phyloP scores from a whole-genome alignment of 2,888 invertebrate genomes.

The Drosophila acutilabella region DNA sequence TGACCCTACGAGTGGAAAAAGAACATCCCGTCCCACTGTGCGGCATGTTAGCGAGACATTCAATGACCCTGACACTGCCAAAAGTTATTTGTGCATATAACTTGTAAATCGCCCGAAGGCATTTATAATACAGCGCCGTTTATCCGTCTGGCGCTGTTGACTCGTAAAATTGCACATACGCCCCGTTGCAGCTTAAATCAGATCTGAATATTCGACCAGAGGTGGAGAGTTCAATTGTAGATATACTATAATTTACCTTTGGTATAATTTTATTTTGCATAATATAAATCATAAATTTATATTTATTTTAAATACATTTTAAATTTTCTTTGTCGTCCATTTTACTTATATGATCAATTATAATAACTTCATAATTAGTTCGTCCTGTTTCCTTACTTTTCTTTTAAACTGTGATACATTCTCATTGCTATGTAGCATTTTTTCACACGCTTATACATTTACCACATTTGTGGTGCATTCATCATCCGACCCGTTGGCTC shows the following conservation, averaged over 20 bases:
- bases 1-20: neutral
- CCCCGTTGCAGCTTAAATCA: constrained; percentile 19
- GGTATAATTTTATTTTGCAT: too few relatives aligned
- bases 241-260: neutral
- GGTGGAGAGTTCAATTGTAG: constrained; percentile 35
- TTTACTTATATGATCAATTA: neutral
- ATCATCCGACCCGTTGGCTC: constrained; percentile 53
- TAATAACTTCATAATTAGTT: constrained; percentile 21
- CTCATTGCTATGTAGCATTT: constrained; percentile 10
- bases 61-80: constrained; percentile 20
- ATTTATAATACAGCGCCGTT: constrained; percentile 17
- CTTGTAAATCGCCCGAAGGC: constrained; percentile 32
- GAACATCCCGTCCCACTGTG: constrained; percentile 21
- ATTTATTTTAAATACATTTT: too few relatives aligned
- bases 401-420: constrained; percentile 17
- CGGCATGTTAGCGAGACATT: constrained; percentile 1
- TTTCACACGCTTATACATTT: constrained; percentile 14
- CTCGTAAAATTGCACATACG: constrained; percentile 62
- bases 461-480: constrained; percentile 59
- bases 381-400: constrained; percentile 23
- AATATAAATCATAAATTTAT: too few relatives aligned
- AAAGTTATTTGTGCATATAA: constrained; percentile 11
- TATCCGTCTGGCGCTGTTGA: constrained; percentile 55
- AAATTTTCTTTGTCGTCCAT: too few relatives aligned
- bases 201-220: constrained; percentile 27